phyloP scores from a whole-genome alignment of 2,113 vertebrate genomes.

The Gallinago media region DNA sequence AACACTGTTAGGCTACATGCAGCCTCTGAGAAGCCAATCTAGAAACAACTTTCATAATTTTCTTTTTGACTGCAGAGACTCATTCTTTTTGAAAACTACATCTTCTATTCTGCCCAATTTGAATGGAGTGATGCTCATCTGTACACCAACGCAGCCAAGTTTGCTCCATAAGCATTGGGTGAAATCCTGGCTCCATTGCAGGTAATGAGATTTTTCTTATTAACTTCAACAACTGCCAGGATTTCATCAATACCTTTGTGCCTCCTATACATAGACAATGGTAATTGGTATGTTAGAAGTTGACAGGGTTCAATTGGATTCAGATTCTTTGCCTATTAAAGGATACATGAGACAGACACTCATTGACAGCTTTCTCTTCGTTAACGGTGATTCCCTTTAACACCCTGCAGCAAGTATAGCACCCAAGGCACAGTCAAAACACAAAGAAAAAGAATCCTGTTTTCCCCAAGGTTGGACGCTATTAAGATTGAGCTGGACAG shows the following conservation, averaged over 20 bases:
- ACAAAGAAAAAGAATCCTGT: not conserved
- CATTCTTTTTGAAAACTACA: not conserved
- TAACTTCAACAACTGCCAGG: not conserved
- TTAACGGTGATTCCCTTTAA: not conserved
- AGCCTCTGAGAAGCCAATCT: not conserved
- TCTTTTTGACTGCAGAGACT: not conserved
- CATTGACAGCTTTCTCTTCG: not conserved
- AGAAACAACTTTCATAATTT: not conserved
- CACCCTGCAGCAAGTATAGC: not conserved
- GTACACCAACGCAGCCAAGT: not conserved
- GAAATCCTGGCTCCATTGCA: not conserved
- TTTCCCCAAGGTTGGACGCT: not conserved
- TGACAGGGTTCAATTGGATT: not conserved
- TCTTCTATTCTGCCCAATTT: not conserved
- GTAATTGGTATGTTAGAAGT: not conserved
- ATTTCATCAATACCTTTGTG: not conserved
- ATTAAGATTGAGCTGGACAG: not conserved
- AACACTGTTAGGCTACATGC: not conserved
- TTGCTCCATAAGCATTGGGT: not conserved
- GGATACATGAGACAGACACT: not conserved
- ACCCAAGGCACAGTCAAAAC: not conserved
- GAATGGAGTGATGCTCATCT: not conserved
- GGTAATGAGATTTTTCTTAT: not conserved
- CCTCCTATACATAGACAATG: not conserved
- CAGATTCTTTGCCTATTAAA: not conserved